Percentiles rank a stretch among this genome's conserved stretches.
Evolutionary conservation across 1,140 invertebrate species (phyloP).

Genomic region (Aphelenchoides fujianensis): DNA sequence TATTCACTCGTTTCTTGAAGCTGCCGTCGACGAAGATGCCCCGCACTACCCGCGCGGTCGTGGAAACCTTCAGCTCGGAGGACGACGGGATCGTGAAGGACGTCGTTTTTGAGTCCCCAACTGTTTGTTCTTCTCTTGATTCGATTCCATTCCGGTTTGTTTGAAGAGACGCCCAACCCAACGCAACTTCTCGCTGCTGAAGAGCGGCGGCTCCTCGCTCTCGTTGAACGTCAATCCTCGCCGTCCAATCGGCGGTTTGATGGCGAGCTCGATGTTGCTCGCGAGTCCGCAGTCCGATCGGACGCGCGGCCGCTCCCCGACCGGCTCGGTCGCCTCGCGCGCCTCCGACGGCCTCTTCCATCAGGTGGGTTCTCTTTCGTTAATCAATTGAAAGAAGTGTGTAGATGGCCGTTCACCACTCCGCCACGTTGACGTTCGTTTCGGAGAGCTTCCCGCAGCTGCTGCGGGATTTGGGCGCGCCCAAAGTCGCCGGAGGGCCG

Average conservation of each 20-base stretch:
- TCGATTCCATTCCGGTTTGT: no score
- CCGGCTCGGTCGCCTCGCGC: slow-evolving; percentile 1
- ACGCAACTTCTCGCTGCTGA: slow-evolving; percentile 4
- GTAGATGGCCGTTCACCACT: slow-evolving; percentile 25
- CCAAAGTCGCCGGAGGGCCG: slow-evolving; percentile 13
- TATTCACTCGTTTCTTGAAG: no score
- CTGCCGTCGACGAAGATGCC: background rate
- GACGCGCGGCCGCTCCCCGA: slow-evolving; percentile 10
- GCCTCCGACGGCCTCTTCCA: slow-evolving; percentile 9
- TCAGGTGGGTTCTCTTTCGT: slow-evolving; percentile 9
- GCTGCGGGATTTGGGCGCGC: slow-evolving; percentile 2
- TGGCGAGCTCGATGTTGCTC: background rate
- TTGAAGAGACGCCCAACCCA: background rate
- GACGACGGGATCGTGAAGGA: slow-evolving; percentile 12
- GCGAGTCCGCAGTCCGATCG: background rate
- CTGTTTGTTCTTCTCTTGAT: no score
- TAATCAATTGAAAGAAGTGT: background rate
- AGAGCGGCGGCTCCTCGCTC: background rate
- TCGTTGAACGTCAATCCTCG: background rate
- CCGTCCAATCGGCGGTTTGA: background rate
- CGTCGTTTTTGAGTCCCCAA: slow-evolving; percentile 3
- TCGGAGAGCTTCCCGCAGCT: slow-evolving; percentile 20
- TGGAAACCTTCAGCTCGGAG: background rate
- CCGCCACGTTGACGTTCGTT: slow-evolving; percentile 25
- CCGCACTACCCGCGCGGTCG: background rate